These are phyloP conservation scores for Vulpes lagopus DNA, from an alignment of 2,113 vertebrate genomes.

Conservation along the genomic window DNA sequence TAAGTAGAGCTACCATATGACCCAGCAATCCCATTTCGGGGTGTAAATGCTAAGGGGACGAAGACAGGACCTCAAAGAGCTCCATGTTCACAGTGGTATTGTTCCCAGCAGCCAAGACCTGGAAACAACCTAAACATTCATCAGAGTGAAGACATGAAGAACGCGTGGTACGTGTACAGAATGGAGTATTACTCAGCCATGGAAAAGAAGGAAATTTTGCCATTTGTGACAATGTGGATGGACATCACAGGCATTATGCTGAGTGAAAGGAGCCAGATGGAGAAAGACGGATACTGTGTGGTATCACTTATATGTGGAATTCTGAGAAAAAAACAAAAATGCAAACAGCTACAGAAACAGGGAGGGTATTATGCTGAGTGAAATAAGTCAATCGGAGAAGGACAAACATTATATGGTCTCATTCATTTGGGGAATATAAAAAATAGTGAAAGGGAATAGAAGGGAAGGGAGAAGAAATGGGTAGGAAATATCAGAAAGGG, in stretches of 20 bases:
- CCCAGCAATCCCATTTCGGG: background rate
- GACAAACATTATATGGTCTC: too few species aligned
- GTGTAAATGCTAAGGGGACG: background rate
- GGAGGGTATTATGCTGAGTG: too few species aligned
- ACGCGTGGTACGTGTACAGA: background rate
- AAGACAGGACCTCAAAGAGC: background rate
- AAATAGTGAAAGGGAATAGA: too few species aligned
- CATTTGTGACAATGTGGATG: background rate
- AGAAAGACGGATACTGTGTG: background rate
- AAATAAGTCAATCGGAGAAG: too few species aligned
- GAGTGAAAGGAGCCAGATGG: background rate
- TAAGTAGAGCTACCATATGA: background rate
- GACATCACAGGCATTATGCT: background rate
- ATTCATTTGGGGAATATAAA: too few species aligned
- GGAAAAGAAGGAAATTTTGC: background rate
- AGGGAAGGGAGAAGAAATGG: accelerated
- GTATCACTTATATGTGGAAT: background rate
- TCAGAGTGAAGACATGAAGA: background rate
- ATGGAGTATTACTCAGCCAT: background rate
- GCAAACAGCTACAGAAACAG: too few species aligned
- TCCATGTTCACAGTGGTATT: background rate
- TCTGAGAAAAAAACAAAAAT: too few species aligned
- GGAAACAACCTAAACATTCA: background rate
- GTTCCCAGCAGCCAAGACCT: background rate
- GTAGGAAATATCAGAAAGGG: too few species aligned